Evolutionary conservation across 2,888 invertebrate species (phyloP).

Genomic region (Andricus quercusramuli): DNA sequence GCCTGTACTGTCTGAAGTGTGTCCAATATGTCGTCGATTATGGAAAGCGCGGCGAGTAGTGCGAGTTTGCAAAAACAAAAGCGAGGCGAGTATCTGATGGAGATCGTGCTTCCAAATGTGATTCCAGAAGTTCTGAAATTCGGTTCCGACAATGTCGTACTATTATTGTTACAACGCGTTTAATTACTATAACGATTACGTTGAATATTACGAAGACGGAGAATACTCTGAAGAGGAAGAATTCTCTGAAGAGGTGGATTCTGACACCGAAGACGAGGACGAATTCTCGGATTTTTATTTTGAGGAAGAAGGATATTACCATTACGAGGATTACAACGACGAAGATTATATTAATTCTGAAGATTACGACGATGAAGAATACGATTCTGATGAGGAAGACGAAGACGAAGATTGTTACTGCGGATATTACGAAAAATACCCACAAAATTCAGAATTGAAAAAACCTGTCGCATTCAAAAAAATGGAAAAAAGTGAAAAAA

Average conservation of each 20-base stretch:
- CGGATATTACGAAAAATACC: not conserved
- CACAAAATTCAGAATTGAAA: not conserved
- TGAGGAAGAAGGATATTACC: too few species aligned
- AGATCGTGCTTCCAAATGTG: not conserved
- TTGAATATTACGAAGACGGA: not conserved
- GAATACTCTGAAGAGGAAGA: not conserved
- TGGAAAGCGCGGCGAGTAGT: not conserved
- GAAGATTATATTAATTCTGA: not conserved
- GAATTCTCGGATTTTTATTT: too few species aligned
- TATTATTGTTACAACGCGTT: not conserved
- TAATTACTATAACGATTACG: not conserved
- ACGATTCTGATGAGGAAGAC: not conserved
- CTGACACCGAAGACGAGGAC: not conserved
- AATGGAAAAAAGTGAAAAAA: not conserved
- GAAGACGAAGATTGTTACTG: not conserved
- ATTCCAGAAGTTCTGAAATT: not conserved
- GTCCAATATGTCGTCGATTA: not conserved
- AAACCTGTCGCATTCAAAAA: not conserved
- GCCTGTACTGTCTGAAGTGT: not conserved
- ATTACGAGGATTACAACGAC: not conserved
- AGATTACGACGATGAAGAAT: not conserved
- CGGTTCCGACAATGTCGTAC: not conserved
- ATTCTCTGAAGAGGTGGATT: too few species aligned
- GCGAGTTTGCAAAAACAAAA: not conserved
- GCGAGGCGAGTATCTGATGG: not conserved